Conservation (phyloP, 2,797 vertebrate genomes). For the Notolepis coatsorum region DNA sequence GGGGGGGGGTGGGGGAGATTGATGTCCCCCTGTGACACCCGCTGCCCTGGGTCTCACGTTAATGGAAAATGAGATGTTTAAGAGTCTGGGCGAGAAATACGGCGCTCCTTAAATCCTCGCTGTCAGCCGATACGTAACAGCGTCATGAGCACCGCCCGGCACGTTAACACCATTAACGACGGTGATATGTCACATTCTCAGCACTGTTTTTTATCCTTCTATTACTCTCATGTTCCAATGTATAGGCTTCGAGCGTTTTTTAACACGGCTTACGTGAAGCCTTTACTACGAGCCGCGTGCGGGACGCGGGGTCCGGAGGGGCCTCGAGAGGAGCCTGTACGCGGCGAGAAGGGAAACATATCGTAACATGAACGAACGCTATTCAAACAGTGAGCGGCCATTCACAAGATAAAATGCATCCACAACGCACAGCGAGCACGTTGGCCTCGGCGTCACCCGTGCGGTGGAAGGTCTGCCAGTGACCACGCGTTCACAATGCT, state of each 20-base stretch:
- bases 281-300: slow-evolving; percentile 16
- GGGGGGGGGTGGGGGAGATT: slow-evolving; percentile 72
- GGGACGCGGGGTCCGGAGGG: slow-evolving; percentile 28
- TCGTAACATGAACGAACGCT: slow-evolving; percentile 42
- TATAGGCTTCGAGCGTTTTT: slow-evolving; percentile 26
- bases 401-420: slow-evolving; percentile 55
- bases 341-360: slow-evolving; percentile 38
- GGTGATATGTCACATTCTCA: slow-evolving; percentile 70
- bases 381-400: slow-evolving; percentile 47
- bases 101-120: slow-evolving; percentile 73
- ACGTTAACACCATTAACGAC: slow-evolving; percentile 71
- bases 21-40: slow-evolving; percentile 78
- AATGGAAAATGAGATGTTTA: slow-evolving; percentile 82
- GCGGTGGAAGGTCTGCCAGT: slow-evolving; percentile 77
- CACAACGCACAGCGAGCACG: slow-evolving; percentile 68
- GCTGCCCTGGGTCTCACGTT: slow-evolving; percentile 78
- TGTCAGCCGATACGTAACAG: slow-evolving; percentile 71
- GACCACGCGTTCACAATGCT: slow-evolving; percentile 72
- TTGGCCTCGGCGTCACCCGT: slow-evolving; percentile 69
- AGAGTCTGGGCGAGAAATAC: slow-evolving; percentile 77
- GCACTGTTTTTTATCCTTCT: slow-evolving; percentile 53
- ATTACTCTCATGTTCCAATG: slow-evolving; percentile 27
- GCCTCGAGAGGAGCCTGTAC: slow-evolving; percentile 23
- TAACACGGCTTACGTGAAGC: slow-evolving; percentile 40
- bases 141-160: slow-evolving; percentile 69